Percentiles rank a stretch among this genome's conserved stretches.
These are phyloP conservation scores for Planiliza haematocheilus DNA, from an alignment of 2,113 vertebrate genomes.

Conservation along the genomic window DNA sequence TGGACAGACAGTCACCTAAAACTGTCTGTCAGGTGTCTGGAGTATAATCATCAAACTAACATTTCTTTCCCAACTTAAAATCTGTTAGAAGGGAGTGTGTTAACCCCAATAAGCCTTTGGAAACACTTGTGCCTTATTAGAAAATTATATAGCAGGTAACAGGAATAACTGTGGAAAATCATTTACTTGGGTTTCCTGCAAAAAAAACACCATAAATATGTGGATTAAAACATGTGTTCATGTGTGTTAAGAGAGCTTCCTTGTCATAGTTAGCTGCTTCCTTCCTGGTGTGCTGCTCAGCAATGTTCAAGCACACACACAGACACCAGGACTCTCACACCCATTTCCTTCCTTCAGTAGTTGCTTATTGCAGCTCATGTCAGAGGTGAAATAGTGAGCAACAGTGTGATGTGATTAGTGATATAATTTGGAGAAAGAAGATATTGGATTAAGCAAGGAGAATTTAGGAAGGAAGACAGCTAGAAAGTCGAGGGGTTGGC, in stretches of 20 bases:
- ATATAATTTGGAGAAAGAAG: conserved; percentile 43
- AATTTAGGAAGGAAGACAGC: conserved; percentile 37
- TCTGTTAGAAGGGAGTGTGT: neutral
- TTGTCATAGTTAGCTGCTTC: conserved; percentile 57
- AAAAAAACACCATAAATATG: no score
- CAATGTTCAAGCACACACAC: conserved; percentile 40
- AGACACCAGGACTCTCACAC: conserved; percentile 46
- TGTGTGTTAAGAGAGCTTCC: conserved; percentile 31
- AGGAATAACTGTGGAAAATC: no score
- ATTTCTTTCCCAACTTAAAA: neutral
- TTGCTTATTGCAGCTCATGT: conserved; percentile 48
- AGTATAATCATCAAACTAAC: neutral
- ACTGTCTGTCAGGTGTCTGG: neutral
- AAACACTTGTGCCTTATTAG: no score
- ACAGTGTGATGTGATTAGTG: conserved; percentile 76
- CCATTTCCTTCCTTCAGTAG: conserved; percentile 72
- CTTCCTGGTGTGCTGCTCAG: conserved; percentile 59
- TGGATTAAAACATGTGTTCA: conserved; percentile 6
- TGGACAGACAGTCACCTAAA: conserved; percentile 2
- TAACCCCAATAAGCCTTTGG: neutral
- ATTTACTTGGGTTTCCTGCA: no score
- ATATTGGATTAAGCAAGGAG: conserved; percentile 15
- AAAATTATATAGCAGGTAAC: no score
- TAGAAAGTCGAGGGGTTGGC: conserved; percentile 9
- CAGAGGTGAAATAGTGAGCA: conserved; percentile 81